Percentiles rank a stretch among this genome's conserved stretches.
Evolutionary conservation across 2,113 vertebrate genomes (phyloP).

Genomic region (Bubo scandiacus): DNA sequence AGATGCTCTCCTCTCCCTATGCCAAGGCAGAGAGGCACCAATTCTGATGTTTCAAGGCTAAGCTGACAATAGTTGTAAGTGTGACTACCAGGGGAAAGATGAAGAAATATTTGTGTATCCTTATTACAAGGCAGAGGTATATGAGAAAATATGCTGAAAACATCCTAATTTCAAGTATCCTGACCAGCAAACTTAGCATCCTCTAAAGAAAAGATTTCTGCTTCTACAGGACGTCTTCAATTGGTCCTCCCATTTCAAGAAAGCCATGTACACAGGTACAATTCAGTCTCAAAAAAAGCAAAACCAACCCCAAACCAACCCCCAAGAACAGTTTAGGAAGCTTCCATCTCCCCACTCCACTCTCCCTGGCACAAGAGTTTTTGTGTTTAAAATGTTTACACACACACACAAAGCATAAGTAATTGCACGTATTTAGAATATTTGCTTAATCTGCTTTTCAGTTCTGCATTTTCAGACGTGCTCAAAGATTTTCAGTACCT

Average conservation of each 20-base stretch:
- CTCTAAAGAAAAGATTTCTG: neutral
- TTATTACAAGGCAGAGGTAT: neutral
- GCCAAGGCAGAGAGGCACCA: neutral
- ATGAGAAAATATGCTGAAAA: neutral
- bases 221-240: neutral
- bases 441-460: neutral
- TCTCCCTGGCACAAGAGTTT: neutral
- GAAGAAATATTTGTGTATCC: neutral
- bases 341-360: neutral
- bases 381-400: neutral
- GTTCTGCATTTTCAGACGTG: neutral
- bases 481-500: constrained; percentile 68
- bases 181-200: neutral
- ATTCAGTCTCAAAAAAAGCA: neutral
- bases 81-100: neutral
- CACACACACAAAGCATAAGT: neutral
- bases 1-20: neutral
- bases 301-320: neutral
- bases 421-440: neutral
- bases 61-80: neutral
- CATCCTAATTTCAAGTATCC: neutral
- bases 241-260: neutral
- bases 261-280: neutral
- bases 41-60: neutral
- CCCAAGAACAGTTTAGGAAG: neutral